phyloP scores from a whole-genome alignment of 2,888 invertebrate genomes.

The Sisyra nigra region DNA sequence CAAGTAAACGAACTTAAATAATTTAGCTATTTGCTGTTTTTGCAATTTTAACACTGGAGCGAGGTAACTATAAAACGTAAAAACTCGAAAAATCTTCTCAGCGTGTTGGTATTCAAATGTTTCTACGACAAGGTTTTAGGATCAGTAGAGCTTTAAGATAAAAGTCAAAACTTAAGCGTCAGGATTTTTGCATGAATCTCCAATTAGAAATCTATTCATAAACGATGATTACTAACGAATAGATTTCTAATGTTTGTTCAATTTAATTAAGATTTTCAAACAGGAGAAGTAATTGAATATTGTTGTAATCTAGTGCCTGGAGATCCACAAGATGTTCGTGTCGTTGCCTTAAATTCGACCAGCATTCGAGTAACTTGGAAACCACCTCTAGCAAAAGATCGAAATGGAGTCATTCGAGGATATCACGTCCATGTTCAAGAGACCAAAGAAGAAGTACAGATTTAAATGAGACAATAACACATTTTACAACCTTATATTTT shows the following conservation, averaged over 20 bases:
- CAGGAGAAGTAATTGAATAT: background rate
- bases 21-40: slow-evolving; percentile 7
- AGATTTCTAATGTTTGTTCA: background rate
- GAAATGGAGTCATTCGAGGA: slow-evolving; percentile 89
- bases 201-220: background rate
- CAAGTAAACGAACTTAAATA: background rate
- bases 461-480: slow-evolving; percentile 2
- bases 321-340: slow-evolving; percentile 86
- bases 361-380: slow-evolving; percentile 90
- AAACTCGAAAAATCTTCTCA: slow-evolving; percentile 11
- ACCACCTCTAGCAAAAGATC: slow-evolving; percentile 77
- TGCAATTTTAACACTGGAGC: slow-evolving; percentile 2
- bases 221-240: background rate
- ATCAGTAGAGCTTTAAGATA: background rate
- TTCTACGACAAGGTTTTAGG: background rate
- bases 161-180: background rate
- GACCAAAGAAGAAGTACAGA: slow-evolving; percentile 59
- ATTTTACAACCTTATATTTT: slow-evolving; percentile 4
- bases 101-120: slow-evolving; percentile 63
- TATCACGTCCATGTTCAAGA: slow-evolving; percentile 95
- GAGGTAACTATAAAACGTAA: slow-evolving; percentile 5
- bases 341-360: slow-evolving; percentile 85
- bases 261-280: background rate
- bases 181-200: background rate
- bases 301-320: slow-evolving; percentile 71